Percentiles rank a stretch among this genome's conserved stretches.
Evolutionary conservation across 2,113 vertebrate genomes (phyloP).

Genomic region (Myiozetetes cayanensis): DNA sequence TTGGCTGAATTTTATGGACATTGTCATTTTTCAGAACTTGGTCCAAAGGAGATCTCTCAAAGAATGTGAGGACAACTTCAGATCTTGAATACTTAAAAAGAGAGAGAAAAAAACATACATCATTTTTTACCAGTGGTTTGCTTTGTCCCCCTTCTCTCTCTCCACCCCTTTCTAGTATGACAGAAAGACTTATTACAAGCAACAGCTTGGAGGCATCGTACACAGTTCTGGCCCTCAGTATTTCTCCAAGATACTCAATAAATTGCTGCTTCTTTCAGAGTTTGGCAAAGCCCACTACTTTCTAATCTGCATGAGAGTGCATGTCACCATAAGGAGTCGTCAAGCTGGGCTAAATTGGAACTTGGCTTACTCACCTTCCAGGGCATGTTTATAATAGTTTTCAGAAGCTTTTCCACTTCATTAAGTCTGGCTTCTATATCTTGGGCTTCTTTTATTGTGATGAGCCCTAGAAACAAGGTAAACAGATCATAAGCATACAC

Average conservation of each 20-base stretch:
- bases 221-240: not conserved
- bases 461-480: conserved; percentile 78
- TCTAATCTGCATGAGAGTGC: not conserved
- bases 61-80: conserved; percentile 96
- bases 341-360: not conserved
- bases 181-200: not conserved
- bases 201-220: not conserved
- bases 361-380: conserved; percentile 82
- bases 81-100: conserved; percentile 90
- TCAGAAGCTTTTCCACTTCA: conserved; percentile 92
- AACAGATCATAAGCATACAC: not conserved
- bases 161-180: rapidly evolving
- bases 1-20: conserved; percentile 93
- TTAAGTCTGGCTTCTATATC: conserved; percentile 94
- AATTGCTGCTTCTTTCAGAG: not conserved
- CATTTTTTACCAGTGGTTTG: not conserved
- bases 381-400: conserved; percentile 90
- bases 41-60: conserved; percentile 94
- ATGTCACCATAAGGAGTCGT: not conserved
- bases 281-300: not conserved
- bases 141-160: not conserved
- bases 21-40: conserved; percentile 94
- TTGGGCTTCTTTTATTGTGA: conserved; percentile 91
- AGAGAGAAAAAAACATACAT: not conserved
- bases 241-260: not conserved